Evolutionary conservation across 2,888 invertebrate species (phyloP).

Genomic region (Mythimna vitellina): DNA sequence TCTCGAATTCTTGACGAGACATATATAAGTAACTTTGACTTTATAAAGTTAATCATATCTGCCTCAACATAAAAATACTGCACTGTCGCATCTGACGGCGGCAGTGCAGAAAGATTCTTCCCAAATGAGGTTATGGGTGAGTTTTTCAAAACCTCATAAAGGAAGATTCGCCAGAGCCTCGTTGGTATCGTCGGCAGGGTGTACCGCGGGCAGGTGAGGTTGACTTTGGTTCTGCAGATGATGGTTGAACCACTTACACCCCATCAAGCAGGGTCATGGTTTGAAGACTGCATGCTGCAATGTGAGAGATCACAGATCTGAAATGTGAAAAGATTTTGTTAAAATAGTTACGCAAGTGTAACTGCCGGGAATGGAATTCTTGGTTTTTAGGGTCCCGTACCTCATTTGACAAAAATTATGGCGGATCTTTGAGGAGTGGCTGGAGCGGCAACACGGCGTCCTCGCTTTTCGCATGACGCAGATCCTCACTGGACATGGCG

Average conservation of each 20-base stretch:
- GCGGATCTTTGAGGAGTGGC: too few species aligned
- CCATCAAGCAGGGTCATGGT: not conserved
- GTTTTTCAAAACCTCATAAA: not conserved
- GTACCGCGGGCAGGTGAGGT: slow-evolving; percentile 45
- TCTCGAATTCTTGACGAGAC: not conserved
- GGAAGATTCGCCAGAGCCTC: slow-evolving; percentile 30
- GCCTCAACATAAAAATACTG: not conserved
- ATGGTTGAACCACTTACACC: slow-evolving; percentile 39
- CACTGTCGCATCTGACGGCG: not conserved
- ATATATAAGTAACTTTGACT: not conserved
- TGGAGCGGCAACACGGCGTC: too few species aligned
- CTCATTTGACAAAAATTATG: too few species aligned
- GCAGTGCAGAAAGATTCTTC: not conserved
- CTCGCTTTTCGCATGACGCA: too few species aligned
- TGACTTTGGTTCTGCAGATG: slow-evolving; percentile 29
- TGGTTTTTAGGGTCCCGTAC: too few species aligned
- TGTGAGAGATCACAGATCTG: not conserved
- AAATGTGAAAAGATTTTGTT: not conserved
- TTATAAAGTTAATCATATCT: not conserved
- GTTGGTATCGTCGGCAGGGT: slow-evolving; percentile 27
- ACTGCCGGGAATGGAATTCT: too few species aligned
- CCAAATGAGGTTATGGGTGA: not conserved
- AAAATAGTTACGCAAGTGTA: not conserved
- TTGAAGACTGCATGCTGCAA: not conserved
- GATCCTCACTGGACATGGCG: too few species aligned